Evolutionary conservation across 2,888 invertebrate genomes (phyloP), one percentile per base, ranked within the genome.

Genomic region (Stenoptilia bipunctidactyla): DNA sequence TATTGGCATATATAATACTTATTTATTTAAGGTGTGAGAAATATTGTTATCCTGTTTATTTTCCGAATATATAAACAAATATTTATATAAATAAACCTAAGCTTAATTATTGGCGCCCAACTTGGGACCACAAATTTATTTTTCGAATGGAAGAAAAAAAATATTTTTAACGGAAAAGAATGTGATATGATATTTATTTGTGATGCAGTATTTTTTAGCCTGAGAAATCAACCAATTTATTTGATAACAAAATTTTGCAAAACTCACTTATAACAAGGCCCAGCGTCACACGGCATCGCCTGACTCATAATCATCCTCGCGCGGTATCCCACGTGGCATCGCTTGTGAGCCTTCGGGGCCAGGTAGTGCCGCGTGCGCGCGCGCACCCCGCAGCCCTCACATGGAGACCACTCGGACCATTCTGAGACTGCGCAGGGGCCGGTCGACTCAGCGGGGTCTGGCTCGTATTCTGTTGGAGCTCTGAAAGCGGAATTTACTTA

Each of bases 361-460:
- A 87, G 65, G 66, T 90, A 93, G 51, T 87, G 86, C 0, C 94
- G 79, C 8, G 89, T 87, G 41, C 93, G 86, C 0, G 89, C 89
- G 45, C 91, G 88, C n/a, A 87, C 86, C 0, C 93, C 88, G 27
- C 88, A 89, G 3, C 91, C 91, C 44, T 64, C 70, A 64, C 94
- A 94, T 15, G 89, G 86, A 0, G 92, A 91, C 93, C 93, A 94
- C 27, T 85, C 86, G 1, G 89, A 87, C 93, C 94, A 95, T 13
- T 86, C 77, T 0, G 91, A 89, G 40, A 93, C 75, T 0, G 89
- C 90, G 58, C 93, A 93, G 45, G 63, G 83, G n/a, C 73, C 70
- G 10, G 60, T 48, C 9, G 62, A 47, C 48, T 48, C 75, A 15
- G 66, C 85, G 34, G 72, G 82, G 2, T 83, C 82, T n/a, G 72